Percentiles rank a stretch among this genome's conserved stretches.
phyloP scores from a whole-genome alignment of 2,113 vertebrate species.

The Symphodus melops region DNA sequence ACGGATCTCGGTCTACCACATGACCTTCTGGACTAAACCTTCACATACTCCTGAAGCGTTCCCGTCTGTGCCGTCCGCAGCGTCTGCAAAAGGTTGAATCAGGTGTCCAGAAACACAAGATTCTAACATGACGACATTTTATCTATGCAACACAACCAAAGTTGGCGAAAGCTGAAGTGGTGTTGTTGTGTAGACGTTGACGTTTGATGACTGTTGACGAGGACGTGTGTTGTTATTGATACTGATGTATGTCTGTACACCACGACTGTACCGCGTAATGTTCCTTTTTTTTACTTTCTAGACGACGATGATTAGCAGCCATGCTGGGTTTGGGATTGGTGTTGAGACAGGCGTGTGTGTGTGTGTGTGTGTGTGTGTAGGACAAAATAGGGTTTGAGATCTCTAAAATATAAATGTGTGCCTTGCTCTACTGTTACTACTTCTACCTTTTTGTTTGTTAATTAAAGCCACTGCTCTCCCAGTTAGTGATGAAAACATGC shows the following conservation, averaged over 20 bases:
- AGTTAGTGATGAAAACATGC: conserved; percentile 81
- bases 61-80: not conserved
- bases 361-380: conserved; percentile 58
- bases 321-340: conserved; percentile 58
- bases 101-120: conserved; percentile 14
- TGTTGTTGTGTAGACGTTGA: conserved; percentile 86
- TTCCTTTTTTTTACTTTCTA: conserved; percentile 54
- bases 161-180: conserved; percentile 80
- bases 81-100: not conserved
- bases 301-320: conserved; percentile 53
- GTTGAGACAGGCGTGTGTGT: conserved; percentile 64
- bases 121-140: not conserved
- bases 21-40: not conserved
- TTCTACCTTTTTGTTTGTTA: conserved; percentile 89
- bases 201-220: conserved; percentile 81
- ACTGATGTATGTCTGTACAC: conserved; percentile 52
- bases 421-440: conserved; percentile 93
- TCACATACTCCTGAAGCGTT: too few relatives aligned
- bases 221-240: conserved; percentile 34
- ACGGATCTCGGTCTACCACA: not conserved
- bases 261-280: conserved; percentile 81
- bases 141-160: conserved; percentile 94
- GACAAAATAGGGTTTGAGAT: conserved; percentile 69
- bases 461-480: conserved; percentile 87
- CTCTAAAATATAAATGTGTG: conserved; percentile 89